Base-by-base conservation (phyloP, 2,797 vertebrate species). In the Danio tinwini region DNA sequence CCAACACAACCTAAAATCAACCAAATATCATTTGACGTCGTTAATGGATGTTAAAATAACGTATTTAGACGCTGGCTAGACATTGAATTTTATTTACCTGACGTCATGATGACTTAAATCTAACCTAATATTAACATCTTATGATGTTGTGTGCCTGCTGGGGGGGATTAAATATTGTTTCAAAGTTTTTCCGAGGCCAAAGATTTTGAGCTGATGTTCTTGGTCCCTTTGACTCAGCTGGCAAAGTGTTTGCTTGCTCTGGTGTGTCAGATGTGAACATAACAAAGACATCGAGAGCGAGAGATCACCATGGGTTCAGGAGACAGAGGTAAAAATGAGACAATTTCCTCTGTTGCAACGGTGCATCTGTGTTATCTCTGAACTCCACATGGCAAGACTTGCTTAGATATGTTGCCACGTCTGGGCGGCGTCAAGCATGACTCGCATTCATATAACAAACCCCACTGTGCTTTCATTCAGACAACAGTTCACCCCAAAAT, bases 301-400 rank as follows among this genome's bases (percentile, higher is more conserved):
- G 21, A 12, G 44, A 59, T 68, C 52, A 63, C 21, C 5, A 0
- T 7, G 44, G 29, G 65, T 78, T 69, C 45, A 40, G 61, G 14
- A 21, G 53, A 50, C 14, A 37, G 53, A 61, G 67, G 74, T 74
- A 78, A 82, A 85, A 84, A 37, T 9, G 16, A 58, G 39, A 67
- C 40, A 4, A 11, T 70, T 19, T 58, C 16, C 64, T 71, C 76
- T 73, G 53, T 59, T 73, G 81, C 76, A 81, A 75, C 56, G n/a
- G 58, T 13, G 71, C 11, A 42, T 19, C 53, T 44, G 37, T 74
- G 78, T 91, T 93, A 93, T 93, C 92, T 85, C 16, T 71, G 7
- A n/a, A 14, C 69, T 63, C 61, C 90, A 89, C 29, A 85, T 83
- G 81, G 62, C 37, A 19, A 37, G 68, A 72, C 68, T 58, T 29